Evolutionary conservation across 2,797 vertebrate species (phyloP), one percentile per base, ranked within the genome.

Genomic region (Triplophysa yarkandensis): DNA sequence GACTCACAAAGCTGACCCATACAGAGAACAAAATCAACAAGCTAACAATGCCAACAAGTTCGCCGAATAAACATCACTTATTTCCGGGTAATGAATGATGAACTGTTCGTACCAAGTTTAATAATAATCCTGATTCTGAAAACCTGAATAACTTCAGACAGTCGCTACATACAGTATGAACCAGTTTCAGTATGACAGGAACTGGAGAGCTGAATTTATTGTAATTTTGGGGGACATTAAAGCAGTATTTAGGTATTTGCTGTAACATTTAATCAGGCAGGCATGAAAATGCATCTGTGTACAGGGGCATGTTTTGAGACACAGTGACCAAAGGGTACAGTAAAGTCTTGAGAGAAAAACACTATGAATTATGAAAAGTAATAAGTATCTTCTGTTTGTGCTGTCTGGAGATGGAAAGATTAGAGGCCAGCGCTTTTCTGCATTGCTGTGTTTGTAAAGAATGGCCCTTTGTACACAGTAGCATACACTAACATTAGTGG

Each of bases 1-100:
- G 70, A 83, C 63, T 83, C 80, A 81, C 14, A 58, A 39, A 69
- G 46, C 57, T 68, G 71, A 74, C 66, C 61, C 66, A 27, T 48
- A 25, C 67, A 57, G 63, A 60, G 72, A 71, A 69, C 68, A 77
- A 79, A 83, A 71, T 73, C 82, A 84, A 83, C 76, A 84, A 61
- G 2, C 17, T 46, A 57, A 80, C 76, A 67, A 79, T 65, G 79
- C 75, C 77, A 84, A 68, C 60, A 68, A 36, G 32, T 54, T 54
- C 68, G 74, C 58, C 73, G 54, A 19, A 17, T 77, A 46, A 60
- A 80, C 54, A 19, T 50, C 39, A 66, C 52, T 46, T 50, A 41
- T 46, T 77, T 79, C 43, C 74, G 44, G n/a, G 11, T 52, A 68
- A 61, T 61, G 13, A 46, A 70, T 46, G 17, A 9, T 34, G 46